Base-by-base conservation (phyloP, 1,140 invertebrate species). In the Drosophila biarmipes region DNA sequence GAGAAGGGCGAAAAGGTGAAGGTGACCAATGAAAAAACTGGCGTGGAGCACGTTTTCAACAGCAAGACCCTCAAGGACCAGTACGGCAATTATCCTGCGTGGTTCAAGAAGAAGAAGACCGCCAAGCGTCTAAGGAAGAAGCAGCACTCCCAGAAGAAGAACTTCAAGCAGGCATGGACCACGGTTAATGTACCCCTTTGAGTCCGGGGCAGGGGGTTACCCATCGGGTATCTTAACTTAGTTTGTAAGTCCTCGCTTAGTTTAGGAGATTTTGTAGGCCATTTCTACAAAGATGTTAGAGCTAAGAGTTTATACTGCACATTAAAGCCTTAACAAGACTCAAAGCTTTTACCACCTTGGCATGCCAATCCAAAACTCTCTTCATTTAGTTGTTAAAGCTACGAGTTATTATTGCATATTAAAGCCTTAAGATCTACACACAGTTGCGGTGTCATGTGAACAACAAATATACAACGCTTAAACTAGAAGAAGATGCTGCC, bases 11-110 rank as follows among this genome's bases (percentile, higher is more conserved):
- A 90, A 49, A 73, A 86, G 0, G 90, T 93, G 29, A 67, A 78
- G 15, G 69, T 91, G 4, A 92, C 93, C 24, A 87, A 93, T 69
- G 92, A 93, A 79, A 92, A 93, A 38, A 91, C 92, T 6, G 93
- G 92, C 29, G 86, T 91, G 3, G 76, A 86, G 14, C 92, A 93
- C 53, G 72, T 93, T 10, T 95, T 93, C 57, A 94, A 94, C 68
- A 93, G 93, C 35, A 95, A 93, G 74, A 95, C 94, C 2, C 92
- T 95, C 69, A 89, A 91, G 15, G 94, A 95, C 92, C 93, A 95
- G 68, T 92, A 93, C 84, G 95, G 95, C 19, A 93, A 94, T 59
- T 95, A 95, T 85, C 95, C 95, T 11, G 77, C 93, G 11, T 95
- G 94, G 95, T 93, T 95, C 92, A 94, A 93, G 52, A 92, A 90